These are phyloP conservation scores for Rhopilema esculentum DNA, from an alignment of 30 jellyfish, hydroid and myxozoan genomes.

Conservation along the genomic window DNA sequence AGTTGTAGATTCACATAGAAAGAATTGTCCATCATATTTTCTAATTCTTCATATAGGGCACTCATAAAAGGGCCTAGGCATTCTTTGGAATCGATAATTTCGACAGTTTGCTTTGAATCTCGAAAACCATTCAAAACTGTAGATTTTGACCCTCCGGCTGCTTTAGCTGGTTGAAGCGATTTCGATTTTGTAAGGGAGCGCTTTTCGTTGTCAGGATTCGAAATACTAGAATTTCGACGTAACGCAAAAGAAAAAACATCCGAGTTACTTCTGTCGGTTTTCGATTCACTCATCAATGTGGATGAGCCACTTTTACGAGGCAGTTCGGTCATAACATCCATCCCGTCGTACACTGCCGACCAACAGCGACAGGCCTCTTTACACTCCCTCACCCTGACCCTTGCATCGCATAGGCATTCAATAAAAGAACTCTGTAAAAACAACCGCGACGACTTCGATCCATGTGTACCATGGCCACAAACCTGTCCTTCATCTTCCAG, in stretches of 20 bases:
- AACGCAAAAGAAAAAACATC: slow-evolving; percentile 46
- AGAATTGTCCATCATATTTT: slow-evolving; percentile 74
- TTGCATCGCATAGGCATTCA: slow-evolving; percentile 78
- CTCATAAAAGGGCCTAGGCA: slow-evolving; percentile 93
- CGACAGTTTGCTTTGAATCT: background rate
- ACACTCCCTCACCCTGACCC: slow-evolving; percentile 60
- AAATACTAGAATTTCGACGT: slow-evolving; percentile 25
- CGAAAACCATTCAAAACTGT: slow-evolving; percentile 43
- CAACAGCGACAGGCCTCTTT: slow-evolving; percentile 92
- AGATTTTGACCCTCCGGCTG: background rate
- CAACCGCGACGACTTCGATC: background rate
- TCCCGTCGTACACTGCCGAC: slow-evolving; percentile 97
- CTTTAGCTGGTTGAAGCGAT: background rate
- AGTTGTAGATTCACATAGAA: slow-evolving; percentile 79
- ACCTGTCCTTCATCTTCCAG: background rate
- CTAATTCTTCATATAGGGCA: slow-evolving; percentile 80
- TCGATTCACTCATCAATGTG: slow-evolving; percentile 45
- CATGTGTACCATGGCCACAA: background rate
- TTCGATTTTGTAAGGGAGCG: background rate
- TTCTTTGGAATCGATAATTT: slow-evolving; percentile 34
- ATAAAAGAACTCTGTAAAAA: slow-evolving; percentile 49
- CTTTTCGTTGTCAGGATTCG: slow-evolving; percentile 18
- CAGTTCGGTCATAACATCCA: slow-evolving; percentile 92
- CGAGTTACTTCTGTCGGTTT: slow-evolving; percentile 46
- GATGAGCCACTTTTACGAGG: slow-evolving; percentile 68